Evolutionary conservation across 92 coral and sea anemone genomes (phyloP).

Genomic region (Bergia sp.): DNA sequence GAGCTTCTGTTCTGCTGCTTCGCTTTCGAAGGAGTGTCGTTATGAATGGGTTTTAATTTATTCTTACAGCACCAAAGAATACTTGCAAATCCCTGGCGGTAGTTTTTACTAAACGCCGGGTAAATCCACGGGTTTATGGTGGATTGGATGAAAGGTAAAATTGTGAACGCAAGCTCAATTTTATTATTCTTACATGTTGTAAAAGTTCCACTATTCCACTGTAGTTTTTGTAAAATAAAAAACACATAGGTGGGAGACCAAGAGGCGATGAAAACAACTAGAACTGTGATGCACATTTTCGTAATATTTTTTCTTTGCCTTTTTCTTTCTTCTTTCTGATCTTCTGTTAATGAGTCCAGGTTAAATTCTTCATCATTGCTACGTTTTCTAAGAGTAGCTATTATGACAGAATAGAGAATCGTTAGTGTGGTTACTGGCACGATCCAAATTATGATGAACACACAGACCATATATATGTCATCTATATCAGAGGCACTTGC

Average conservation of each 20-base stretch:
- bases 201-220: not conserved
- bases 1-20: not conserved
- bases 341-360: not conserved
- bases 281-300: not conserved
- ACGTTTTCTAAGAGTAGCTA: not conserved
- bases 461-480: not conserved
- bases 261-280: not conserved
- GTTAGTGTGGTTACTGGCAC: not conserved
- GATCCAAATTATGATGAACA: not conserved
- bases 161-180: not conserved
- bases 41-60: not conserved
- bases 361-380: not conserved
- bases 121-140: slow-evolving; percentile 13
- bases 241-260: not conserved
- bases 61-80: not conserved
- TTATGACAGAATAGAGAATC: not conserved
- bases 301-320: not conserved
- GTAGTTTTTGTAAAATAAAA: not conserved
- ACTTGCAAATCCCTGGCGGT: not conserved
- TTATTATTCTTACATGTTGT: not conserved
- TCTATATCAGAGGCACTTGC: not conserved
- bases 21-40: not conserved
- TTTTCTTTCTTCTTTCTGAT: not conserved
- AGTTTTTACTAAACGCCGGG: not conserved
- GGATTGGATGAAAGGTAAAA: not conserved